These are phyloP conservation scores for Taeniopygia guttata DNA, from an alignment of 2,797 vertebrate genomes.

Conservation along the genomic window DNA sequence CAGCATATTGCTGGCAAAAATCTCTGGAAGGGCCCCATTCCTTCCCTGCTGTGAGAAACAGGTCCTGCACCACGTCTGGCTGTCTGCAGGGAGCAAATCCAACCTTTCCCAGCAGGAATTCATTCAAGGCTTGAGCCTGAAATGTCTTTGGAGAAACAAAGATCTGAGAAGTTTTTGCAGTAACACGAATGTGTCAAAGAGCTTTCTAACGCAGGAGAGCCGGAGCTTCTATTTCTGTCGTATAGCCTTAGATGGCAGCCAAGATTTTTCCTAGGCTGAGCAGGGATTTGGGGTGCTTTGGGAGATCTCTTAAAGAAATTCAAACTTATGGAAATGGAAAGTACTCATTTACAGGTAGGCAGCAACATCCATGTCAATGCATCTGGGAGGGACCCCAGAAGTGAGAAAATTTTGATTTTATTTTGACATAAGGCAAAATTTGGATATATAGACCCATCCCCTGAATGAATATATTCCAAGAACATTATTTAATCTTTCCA, in stretches of 20 bases:
- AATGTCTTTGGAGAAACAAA: background rate
- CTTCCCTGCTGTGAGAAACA: background rate
- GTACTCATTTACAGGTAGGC: background rate
- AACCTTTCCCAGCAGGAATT: background rate
- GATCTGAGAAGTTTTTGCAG: background rate
- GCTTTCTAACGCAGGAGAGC: background rate
- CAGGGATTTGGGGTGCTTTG: background rate
- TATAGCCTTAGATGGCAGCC: background rate
- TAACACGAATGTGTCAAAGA: background rate
- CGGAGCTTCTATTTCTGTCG: background rate
- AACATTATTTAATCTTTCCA: background rate
- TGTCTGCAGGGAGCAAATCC: background rate
- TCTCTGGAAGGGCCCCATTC: background rate
- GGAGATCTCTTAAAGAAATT: background rate
- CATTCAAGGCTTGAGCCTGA: background rate
- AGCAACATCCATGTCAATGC: background rate
- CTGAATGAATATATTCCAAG: background rate
- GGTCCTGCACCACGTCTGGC: background rate
- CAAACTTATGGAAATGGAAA: background rate
- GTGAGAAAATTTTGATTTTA: background rate
- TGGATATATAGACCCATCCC: background rate
- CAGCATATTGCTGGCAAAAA: background rate
- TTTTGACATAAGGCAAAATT: background rate
- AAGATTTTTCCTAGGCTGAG: background rate
- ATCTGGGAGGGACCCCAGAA: background rate